Percentiles rank a stretch among this genome's conserved stretches.
These are phyloP conservation scores for Argyrosomus japonicus DNA, from an alignment of 2,113 vertebrate species.

Conservation along the genomic window DNA sequence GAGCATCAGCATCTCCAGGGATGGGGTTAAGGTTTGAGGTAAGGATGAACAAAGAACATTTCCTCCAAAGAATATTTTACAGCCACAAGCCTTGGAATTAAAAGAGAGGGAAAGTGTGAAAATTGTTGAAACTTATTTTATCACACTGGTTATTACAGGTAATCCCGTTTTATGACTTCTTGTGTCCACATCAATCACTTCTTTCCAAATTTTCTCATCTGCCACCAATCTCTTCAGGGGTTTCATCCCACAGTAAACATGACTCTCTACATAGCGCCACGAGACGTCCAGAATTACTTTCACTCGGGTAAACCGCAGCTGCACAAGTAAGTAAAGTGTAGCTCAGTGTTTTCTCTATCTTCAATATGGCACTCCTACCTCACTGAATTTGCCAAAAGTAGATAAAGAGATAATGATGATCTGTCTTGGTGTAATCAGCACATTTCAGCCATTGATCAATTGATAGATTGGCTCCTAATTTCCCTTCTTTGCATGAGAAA, in stretches of 20 bases:
- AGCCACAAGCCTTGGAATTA: neutral
- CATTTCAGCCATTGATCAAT: slow-evolving; percentile 60
- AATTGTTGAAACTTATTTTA: neutral
- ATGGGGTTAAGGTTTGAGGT: neutral
- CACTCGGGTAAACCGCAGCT: neutral
- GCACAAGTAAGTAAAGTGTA: neutral
- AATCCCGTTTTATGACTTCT: slow-evolving; percentile 4
- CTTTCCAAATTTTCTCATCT: slow-evolving; percentile 48
- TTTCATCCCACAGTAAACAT: slow-evolving; percentile 56
- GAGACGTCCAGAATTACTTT: slow-evolving; percentile 24
- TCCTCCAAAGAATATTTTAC: neutral
- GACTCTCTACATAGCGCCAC: slow-evolving; percentile 37
- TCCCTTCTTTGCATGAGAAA: slow-evolving; percentile 51
- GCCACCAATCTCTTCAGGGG: slow-evolving; percentile 52
- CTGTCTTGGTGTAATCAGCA: slow-evolving; percentile 56
- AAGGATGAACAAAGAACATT: neutral
- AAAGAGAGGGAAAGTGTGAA: neutral
- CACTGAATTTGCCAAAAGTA: slow-evolving; percentile 48
- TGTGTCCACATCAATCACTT: slow-evolving; percentile 33
- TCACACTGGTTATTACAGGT: neutral
- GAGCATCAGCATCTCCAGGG: neutral
- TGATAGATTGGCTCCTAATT: slow-evolving; percentile 70
- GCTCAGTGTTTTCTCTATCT: neutral
- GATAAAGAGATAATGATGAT: slow-evolving; percentile 62
- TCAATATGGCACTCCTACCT: slow-evolving; percentile 15